Percentiles rank a stretch among this genome's conserved stretches.
phyloP scores from a whole-genome alignment of 2,888 invertebrate genomes.

The Anoplius nigerrimus region DNA sequence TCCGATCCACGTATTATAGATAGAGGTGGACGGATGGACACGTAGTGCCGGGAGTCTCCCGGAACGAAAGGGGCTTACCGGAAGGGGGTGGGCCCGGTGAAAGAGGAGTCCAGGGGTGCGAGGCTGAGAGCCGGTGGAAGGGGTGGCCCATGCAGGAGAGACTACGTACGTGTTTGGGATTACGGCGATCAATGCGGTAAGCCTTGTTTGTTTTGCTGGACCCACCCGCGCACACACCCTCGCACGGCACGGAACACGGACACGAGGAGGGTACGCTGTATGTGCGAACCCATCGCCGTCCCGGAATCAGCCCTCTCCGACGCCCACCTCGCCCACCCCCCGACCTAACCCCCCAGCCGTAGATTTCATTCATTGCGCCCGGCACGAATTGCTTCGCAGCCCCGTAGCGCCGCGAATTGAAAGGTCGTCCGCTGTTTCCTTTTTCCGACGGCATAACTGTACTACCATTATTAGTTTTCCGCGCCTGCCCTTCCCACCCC shows the following conservation, averaged over 20 bases:
- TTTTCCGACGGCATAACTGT: slow-evolving; percentile 17
- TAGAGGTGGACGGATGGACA: slow-evolving; percentile 33
- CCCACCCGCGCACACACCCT: slow-evolving; percentile 44
- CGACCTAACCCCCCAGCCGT: slow-evolving; percentile 38
- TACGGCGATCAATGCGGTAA: slow-evolving; percentile 72
- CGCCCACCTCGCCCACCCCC: neutral
- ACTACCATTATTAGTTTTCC: slow-evolving; percentile 4
- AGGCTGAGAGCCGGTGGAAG: slow-evolving; percentile 13
- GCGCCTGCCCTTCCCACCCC: no score
- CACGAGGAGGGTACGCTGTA: slow-evolving; percentile 32
- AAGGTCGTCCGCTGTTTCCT: slow-evolving; percentile 23
- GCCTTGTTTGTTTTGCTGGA: slow-evolving; percentile 69
- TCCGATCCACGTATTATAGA: slow-evolving; percentile 32
- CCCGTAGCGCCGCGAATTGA: slow-evolving; percentile 30
- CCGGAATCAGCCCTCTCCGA: neutral
- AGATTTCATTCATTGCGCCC: slow-evolving; percentile 56
- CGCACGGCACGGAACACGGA: slow-evolving; percentile 24
- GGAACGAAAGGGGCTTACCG: slow-evolving; percentile 36
- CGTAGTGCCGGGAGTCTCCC: slow-evolving; percentile 38
- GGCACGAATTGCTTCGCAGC: slow-evolving; percentile 41
- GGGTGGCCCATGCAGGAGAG: slow-evolving; percentile 34
- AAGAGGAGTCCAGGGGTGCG: slow-evolving; percentile 25
- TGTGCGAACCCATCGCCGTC: neutral
- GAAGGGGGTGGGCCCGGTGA: slow-evolving; percentile 40
- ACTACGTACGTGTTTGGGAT: slow-evolving; percentile 68